These are phyloP conservation scores for Acleris literana DNA, from an alignment of 2,888 invertebrate species.

Conservation along the genomic window DNA sequence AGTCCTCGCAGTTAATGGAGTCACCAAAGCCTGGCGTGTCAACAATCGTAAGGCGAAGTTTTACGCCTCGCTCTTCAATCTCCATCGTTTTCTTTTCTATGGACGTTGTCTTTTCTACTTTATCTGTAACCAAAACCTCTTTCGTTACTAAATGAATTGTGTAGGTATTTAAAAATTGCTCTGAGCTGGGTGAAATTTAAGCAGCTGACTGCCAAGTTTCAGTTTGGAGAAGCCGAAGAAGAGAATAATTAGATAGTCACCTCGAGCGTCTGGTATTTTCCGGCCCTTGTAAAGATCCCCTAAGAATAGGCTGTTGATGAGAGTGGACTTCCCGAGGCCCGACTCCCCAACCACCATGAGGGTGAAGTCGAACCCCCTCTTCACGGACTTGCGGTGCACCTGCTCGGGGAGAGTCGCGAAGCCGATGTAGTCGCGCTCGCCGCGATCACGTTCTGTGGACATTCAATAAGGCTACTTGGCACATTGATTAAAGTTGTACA, in stretches of 20 bases:
- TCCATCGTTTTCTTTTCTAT: constrained; percentile 94
- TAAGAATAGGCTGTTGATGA: constrained; percentile 96
- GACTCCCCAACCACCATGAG: constrained; percentile 98
- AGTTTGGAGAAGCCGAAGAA: too few relatives aligned
- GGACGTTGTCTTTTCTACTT: constrained; percentile 87
- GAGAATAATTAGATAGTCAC: constrained; percentile 59
- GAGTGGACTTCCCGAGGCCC: constrained; percentile 96
- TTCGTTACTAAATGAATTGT: too few relatives aligned
- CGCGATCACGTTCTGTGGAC: constrained; percentile 77
- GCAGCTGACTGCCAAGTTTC: too few relatives aligned
- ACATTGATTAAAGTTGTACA: constrained; percentile 27
- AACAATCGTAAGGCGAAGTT: constrained; percentile 94
- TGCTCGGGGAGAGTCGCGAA: constrained; percentile 98
- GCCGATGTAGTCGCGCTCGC: constrained; percentile 93
- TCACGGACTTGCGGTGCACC: constrained; percentile 97
- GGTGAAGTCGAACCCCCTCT: constrained; percentile 98
- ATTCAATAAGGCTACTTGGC: constrained; percentile 28
- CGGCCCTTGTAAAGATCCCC: constrained; percentile 96
- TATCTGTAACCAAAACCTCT: constrained; percentile 70
- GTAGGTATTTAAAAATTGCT: too few relatives aligned
- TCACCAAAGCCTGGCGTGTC: constrained; percentile 99
- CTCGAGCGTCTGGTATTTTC: constrained; percentile 87
- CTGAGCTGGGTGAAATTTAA: too few relatives aligned
- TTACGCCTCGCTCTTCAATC: constrained; percentile 96
- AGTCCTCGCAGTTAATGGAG: constrained; percentile 96